Evolutionary conservation across 53 echinoderm and acorn worm species (phyloP).

Genomic region (Glandiceps talaboti): DNA sequence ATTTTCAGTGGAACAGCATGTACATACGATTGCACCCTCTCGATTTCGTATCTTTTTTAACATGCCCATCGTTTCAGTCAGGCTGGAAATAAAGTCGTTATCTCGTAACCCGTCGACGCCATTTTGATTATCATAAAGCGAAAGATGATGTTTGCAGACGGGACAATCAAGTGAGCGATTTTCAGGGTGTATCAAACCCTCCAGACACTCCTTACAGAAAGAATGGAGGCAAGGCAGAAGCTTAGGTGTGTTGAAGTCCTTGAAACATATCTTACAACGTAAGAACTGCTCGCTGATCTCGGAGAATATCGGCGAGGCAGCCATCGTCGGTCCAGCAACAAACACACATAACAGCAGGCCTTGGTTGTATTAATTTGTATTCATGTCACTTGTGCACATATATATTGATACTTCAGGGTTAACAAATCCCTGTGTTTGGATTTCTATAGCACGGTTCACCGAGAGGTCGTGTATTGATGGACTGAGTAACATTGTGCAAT

Average conservation of each 20-base stretch:
- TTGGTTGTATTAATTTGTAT: too few species aligned
- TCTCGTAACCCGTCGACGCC: not conserved
- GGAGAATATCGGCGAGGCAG: conserved; percentile 57
- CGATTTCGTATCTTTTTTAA: not conserved
- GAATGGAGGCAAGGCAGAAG: conserved; percentile 88
- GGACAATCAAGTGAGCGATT: not conserved
- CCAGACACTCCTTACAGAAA: conserved; percentile 71
- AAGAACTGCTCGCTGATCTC: conserved; percentile 86
- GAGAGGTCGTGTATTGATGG: too few species aligned
- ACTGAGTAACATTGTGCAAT: too few species aligned
- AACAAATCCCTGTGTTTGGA: too few species aligned
- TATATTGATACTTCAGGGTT: too few species aligned
- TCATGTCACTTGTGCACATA: too few species aligned
- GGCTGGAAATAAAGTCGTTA: not conserved
- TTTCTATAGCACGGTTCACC: too few species aligned
- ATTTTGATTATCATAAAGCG: not conserved
- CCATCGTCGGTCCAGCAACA: too few species aligned
- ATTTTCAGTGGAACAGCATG: not conserved
- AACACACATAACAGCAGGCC: too few species aligned
- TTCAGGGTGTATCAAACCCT: not conserved
- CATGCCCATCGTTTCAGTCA: not conserved
- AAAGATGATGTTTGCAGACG: not conserved
- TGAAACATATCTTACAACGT: conserved; percentile 77
- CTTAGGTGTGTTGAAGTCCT: conserved; percentile 71
- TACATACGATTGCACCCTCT: not conserved